Evolutionary conservation across 2,888 invertebrate genomes (phyloP), one percentile per base, ranked within the genome.

Genomic region (Brenthis ino): DNA sequence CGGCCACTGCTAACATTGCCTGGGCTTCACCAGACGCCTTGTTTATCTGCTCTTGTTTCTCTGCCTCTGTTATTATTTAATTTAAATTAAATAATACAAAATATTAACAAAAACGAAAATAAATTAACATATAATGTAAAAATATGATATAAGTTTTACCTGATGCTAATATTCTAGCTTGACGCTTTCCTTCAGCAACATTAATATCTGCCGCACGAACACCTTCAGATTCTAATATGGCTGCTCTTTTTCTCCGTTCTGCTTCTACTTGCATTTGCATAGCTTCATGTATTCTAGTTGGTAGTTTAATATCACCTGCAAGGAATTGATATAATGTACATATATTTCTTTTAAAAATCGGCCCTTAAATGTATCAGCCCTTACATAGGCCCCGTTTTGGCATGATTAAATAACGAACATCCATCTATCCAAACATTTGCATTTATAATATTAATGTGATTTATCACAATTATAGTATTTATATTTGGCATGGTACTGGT

Each of bases 261-360:
- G 99, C 99, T 90, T 99, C 99, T 0, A 99, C 99, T 93, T 99
- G 99, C 99, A 99, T 99, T 89, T 99, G 99, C 99, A 99, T 99
- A 0, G 99, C 99, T 87, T 99, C 99, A 82, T 99, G 98, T 1
- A 99, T 97, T 78, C 99, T 95, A 0, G 94, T 90, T 0, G 99
- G 99, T 73, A 99, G 91, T 84, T 96, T 96, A 80, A 98, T 98
- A 82, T 98, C 96, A 93, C 97, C 98, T 98, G 78, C 3, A 12
- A 55, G 16, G 11, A 37, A 57, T 54, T 48, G 33, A 33, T 43
- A 3, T 6, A 43, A 28, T 28, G 28, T 28, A 20, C 20, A 20
- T 20, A 28, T 28, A 28, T 28, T 28, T 28, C 4, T 4, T 0
- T 4, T 4, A 28, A 28, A 28, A 28, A 28, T 4, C 3, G 0